Percentiles rank a stretch among this genome's conserved stretches.
phyloP scores from a whole-genome alignment of 2,797 vertebrate species.

The Natrix natrix region DNA sequence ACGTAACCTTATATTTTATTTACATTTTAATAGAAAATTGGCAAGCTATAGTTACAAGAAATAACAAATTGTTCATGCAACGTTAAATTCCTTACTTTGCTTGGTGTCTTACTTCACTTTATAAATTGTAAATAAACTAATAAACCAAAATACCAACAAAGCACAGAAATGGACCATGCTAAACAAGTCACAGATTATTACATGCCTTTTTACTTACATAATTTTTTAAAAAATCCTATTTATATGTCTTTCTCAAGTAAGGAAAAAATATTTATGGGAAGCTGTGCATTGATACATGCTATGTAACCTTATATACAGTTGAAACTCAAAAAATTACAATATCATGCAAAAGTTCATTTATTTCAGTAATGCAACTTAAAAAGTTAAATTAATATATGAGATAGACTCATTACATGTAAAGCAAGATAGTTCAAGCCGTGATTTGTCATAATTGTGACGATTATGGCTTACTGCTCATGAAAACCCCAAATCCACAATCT shows the following conservation, averaged over 20 bases:
- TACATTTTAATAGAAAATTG: slow-evolving; percentile 14
- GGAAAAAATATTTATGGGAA: neutral
- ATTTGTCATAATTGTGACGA: too few relatives aligned
- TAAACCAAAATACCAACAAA: neutral
- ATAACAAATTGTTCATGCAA: slow-evolving; percentile 1
- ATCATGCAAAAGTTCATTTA: too few relatives aligned
- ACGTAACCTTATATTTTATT: slow-evolving; percentile 11
- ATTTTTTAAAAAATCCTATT: neutral
- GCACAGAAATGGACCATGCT: neutral
- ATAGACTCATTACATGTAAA: too few relatives aligned
- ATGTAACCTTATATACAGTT: neutral
- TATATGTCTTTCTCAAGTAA: neutral
- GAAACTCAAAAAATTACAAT: too few relatives aligned
- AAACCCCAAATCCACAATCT: too few relatives aligned
- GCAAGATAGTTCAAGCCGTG: too few relatives aligned
- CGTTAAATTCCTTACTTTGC: neutral
- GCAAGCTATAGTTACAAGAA: neutral
- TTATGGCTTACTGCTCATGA: too few relatives aligned
- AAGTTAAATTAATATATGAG: too few relatives aligned
- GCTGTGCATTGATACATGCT: neutral
- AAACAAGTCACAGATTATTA: neutral
- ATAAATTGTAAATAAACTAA: neutral
- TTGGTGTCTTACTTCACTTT: neutral
- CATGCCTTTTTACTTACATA: neutral
- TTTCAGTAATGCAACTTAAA: too few relatives aligned